Base-by-base conservation (phyloP, 2,113 vertebrate genomes). In the Megaleporinus macrocephalus region DNA sequence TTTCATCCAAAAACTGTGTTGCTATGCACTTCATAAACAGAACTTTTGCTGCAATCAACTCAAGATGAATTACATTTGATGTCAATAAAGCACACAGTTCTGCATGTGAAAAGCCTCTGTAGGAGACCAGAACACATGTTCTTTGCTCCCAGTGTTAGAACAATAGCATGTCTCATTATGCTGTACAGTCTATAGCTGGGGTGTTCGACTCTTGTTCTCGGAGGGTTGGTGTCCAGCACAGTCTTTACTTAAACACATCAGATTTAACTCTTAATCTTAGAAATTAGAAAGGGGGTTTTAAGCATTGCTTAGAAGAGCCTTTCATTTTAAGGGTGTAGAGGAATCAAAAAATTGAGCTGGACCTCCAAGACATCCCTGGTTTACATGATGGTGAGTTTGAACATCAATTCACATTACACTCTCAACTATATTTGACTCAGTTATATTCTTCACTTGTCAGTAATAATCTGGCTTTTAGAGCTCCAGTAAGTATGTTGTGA, bases 1-100 rank as follows among this genome's bases (percentile, higher is more conserved):
- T 92, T 92, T 91, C 82, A 90, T 89, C 90, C 78, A 84, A 90
- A n/a, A 92, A 90, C 88, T 86, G 86, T 85, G 89, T 92, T 92
- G 90, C 89, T 91, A 90, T 88, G 91, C 68, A 44, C 86, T 89
- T 88, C 88, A 90, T 89, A 93, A 94, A 92, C 90, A 92, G 12
- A 49, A 68, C 83, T 87, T 87, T 90, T 80, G 61, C 80, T 85
- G 89, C 87, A 91, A 93, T 93, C 90, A 91, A 81, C 84, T 92
- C 79, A 78, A 82, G 69, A 84, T 72, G 68, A 89, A 93, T 91
- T 89, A 91, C 85, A 80, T 90, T 90, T 92, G 90, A 92, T 76
- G 85, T 87, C 90, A 90, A 87, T 93, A 91, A 92, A 93, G 88
- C 72, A 66, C 84, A 73, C 59, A 78, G 81, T 78, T 86, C 85